Evolutionary conservation across 2,113 vertebrate species (phyloP).

Genomic region (Zapornia atra): DNA sequence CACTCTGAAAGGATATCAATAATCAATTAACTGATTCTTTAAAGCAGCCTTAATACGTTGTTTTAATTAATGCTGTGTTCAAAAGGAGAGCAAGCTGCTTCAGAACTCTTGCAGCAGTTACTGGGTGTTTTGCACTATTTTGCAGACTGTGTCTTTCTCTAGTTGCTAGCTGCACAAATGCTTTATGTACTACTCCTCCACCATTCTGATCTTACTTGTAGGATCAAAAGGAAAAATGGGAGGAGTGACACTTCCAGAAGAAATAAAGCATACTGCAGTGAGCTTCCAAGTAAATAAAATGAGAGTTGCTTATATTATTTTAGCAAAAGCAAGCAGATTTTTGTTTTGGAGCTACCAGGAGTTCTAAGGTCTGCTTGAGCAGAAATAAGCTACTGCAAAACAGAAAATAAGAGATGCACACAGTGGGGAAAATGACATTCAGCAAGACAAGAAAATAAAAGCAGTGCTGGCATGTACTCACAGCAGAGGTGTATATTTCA

Average conservation of each 20-base stretch:
- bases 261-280: not conserved
- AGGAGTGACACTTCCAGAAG: not conserved
- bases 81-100: not conserved
- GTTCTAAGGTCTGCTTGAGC: not conserved
- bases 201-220: not conserved
- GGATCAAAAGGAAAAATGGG: not conserved
- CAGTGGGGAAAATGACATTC: not conserved
- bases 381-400: not conserved
- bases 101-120: not conserved
- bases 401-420: not conserved
- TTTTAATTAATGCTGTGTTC: not conserved
- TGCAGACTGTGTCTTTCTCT: not conserved
- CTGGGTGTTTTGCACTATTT: not conserved
- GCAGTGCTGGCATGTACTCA: not conserved
- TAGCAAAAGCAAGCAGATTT: not conserved
- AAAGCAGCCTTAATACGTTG: not conserved
- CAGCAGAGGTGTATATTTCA: not conserved
- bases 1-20: not conserved
- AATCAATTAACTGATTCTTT: conserved; percentile 45
- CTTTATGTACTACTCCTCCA: not conserved
- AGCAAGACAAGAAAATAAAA: not conserved
- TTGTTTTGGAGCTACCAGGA: not conserved
- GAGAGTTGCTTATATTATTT: not conserved
- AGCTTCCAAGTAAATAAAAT: not conserved
- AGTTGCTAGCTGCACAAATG: not conserved